Evolutionary conservation across 2,888 invertebrate species (phyloP).

Genomic region (Hoplodrina ambigua): DNA sequence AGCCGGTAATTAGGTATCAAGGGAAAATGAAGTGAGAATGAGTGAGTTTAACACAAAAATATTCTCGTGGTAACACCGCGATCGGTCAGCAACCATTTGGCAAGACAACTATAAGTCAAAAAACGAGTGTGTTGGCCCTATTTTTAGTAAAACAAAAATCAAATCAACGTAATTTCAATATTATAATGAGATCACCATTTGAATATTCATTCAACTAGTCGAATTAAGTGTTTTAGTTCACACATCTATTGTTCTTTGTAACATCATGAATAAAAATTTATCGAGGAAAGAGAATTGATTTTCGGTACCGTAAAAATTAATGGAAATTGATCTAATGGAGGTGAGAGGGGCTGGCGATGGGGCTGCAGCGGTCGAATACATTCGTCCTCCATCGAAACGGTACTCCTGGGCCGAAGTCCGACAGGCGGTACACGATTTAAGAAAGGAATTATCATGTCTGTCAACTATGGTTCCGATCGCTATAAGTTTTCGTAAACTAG

Average conservation of each 20-base stretch:
- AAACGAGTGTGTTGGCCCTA: slow-evolving; percentile 81
- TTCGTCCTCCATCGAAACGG: slow-evolving; percentile 81
- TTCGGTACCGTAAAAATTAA: slow-evolving; percentile 66
- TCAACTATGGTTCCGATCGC: slow-evolving; percentile 96
- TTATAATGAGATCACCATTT: slow-evolving; percentile 65
- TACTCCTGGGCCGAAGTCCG: slow-evolving; percentile 95
- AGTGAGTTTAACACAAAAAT: slow-evolving; percentile 25
- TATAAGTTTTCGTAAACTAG: slow-evolving; percentile 94
- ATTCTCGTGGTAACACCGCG: slow-evolving; percentile 41
- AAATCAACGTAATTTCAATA: slow-evolving; percentile 58
- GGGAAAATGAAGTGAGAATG: background rate
- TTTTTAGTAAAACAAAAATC: slow-evolving; percentile 68
- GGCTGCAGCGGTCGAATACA: slow-evolving; percentile 83
- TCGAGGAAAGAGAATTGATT: slow-evolving; percentile 62
- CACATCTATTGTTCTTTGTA: slow-evolving; percentile 64
- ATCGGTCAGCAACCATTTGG: slow-evolving; percentile 73
- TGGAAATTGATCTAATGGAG: slow-evolving; percentile 79
- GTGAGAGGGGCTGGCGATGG: slow-evolving; percentile 87
- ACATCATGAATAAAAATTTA: slow-evolving; percentile 76
- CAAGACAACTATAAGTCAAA: slow-evolving; percentile 76
- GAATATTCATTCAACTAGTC: slow-evolving; percentile 57
- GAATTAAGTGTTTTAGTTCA: slow-evolving; percentile 56
- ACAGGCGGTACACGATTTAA: slow-evolving; percentile 94
- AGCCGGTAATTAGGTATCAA: background rate
- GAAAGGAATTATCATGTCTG: slow-evolving; percentile 94